These are phyloP conservation scores for Octopus bimaculoides DNA, from an alignment of 1,140 invertebrate species.

Conservation along the genomic window DNA sequence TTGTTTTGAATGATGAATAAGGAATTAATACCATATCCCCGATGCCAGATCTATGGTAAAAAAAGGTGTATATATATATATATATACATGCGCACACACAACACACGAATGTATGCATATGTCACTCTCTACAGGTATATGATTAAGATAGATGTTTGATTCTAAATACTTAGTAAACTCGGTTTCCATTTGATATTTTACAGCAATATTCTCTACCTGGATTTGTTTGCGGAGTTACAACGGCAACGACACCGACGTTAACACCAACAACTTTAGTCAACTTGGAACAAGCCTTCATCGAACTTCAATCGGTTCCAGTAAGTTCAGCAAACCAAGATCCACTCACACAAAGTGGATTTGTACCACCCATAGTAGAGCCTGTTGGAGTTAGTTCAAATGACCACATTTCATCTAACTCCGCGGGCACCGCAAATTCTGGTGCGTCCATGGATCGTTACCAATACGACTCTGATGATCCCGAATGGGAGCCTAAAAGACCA, in stretches of 20 bases:
- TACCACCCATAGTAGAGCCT: slow-evolving; percentile 73
- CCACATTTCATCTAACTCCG: slow-evolving; percentile 15
- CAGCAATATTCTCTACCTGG: slow-evolving; percentile 44
- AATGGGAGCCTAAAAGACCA: slow-evolving; percentile 30
- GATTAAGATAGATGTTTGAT: too few relatives aligned
- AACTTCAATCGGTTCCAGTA: slow-evolving; percentile 65
- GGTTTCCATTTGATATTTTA: not conserved
- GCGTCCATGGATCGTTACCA: slow-evolving; percentile 35
- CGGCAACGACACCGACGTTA: slow-evolving; percentile 84
- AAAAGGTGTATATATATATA: too few relatives aligned
- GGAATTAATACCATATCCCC: too few relatives aligned
- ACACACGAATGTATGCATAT: too few relatives aligned
- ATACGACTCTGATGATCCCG: slow-evolving; percentile 31
- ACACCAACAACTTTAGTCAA: slow-evolving; percentile 89
- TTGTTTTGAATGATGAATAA: too few relatives aligned
- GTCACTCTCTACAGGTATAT: too few relatives aligned
- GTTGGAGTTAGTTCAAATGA: slow-evolving; percentile 34
- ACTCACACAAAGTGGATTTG: slow-evolving; percentile 85
- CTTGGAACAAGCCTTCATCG: slow-evolving; percentile 77
- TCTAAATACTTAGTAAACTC: too few relatives aligned
- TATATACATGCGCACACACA: too few relatives aligned
- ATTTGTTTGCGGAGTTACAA: slow-evolving; percentile 69
- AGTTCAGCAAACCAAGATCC: slow-evolving; percentile 59
- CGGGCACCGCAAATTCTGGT: too few relatives aligned
- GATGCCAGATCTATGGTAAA: too few relatives aligned